Evolutionary conservation across 2,797 vertebrate species (phyloP).

Genomic region (Sarcophilus harrisii): DNA sequence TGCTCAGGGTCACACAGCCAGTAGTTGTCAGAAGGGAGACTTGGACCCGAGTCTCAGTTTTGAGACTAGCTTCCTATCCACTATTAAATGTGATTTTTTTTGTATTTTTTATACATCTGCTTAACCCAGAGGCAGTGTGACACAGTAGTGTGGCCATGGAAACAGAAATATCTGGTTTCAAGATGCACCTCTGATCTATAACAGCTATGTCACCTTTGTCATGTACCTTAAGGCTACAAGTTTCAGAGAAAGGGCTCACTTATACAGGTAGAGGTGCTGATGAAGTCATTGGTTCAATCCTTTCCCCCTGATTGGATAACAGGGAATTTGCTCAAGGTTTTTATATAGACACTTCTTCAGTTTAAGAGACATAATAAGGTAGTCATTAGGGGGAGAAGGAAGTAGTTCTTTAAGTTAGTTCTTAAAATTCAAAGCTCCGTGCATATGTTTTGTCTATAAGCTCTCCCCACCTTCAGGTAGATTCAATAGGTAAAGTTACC

Average conservation of each 20-base stretch:
- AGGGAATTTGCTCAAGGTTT: background rate
- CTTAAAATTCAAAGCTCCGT: background rate
- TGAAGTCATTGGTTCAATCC: background rate
- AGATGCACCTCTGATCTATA: background rate
- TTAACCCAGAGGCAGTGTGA: background rate
- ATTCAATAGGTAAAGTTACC: background rate
- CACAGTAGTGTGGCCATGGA: background rate
- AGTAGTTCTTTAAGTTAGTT: background rate
- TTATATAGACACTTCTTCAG: background rate
- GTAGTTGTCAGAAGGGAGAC: background rate
- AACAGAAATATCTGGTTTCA: background rate
- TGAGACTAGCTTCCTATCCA: background rate
- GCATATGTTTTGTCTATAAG: background rate
- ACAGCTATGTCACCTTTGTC: background rate
- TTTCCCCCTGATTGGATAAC: background rate
- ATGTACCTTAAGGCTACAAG: background rate
- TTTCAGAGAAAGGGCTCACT: background rate
- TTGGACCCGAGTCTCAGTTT: background rate
- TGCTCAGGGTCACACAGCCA: background rate
- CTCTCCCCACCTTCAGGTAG: background rate
- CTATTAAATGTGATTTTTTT: background rate
- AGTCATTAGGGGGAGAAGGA: background rate
- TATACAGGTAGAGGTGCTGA: background rate
- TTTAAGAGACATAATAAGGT: background rate
- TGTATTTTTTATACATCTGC: background rate